Conservation (phyloP, 2,888 invertebrate species). For the Bimastos eiseni region DNA sequence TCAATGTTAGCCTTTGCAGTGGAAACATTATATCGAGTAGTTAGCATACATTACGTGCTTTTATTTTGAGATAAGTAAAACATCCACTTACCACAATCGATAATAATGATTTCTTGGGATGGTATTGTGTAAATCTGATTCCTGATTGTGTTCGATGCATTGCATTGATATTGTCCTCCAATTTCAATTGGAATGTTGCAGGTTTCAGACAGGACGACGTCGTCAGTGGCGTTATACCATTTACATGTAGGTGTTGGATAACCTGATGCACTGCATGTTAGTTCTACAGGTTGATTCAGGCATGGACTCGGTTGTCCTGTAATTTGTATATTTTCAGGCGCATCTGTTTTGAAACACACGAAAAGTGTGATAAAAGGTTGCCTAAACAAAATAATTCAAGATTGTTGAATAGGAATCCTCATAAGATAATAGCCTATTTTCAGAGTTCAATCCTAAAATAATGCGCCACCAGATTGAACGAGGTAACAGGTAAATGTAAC, state of each 20-base stretch:
- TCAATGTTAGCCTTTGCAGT: no score
- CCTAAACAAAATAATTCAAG: no score
- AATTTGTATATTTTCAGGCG: background rate
- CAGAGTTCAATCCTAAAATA: no score
- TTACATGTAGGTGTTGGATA: background rate
- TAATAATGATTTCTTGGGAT: background rate
- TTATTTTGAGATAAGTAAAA: background rate
- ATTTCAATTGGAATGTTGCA: background rate
- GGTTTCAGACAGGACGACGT: background rate
- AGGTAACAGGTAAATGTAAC: no score
- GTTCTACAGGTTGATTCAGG: background rate
- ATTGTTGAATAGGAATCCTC: no score
- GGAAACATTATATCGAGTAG: no score
- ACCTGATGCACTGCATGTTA: background rate
- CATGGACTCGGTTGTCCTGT: background rate
- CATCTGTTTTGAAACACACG: background rate
- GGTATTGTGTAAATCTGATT: background rate
- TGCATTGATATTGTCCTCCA: background rate
- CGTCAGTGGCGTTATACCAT: background rate
- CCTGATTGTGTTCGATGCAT: background rate
- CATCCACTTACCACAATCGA: background rate
- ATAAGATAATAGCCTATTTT: no score
- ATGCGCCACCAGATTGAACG: no score
- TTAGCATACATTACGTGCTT: no score
- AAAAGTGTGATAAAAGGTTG: background rate